Evolutionary conservation across 2,113 vertebrate species (phyloP), one percentile per base, ranked within the genome.

Genomic region (Ivindomyrus marchei): DNA sequence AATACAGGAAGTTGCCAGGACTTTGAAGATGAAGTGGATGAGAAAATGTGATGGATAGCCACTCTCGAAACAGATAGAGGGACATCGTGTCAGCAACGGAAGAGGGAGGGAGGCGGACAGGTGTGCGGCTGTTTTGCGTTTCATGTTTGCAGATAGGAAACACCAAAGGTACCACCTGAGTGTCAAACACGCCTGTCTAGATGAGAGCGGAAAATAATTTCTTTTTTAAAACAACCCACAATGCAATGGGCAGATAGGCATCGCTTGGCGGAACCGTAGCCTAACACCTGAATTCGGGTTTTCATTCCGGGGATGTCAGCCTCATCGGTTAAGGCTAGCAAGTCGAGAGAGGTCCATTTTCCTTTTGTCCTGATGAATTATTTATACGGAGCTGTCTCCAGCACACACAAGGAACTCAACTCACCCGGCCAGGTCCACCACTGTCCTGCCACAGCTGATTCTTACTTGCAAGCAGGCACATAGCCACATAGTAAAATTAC

Each of bases 1-100:
- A 90, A 89, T 46, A 66, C 47, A 19, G 52, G 56, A 90, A 21
- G 85, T 39, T 85, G 84, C 80, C 85, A 39, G 56, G 42, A 87
- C 89, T 86, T 90, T 87, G 85, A 90, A 87, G 85, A 90, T 87
- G 89, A 77, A 87, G 46, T n/a, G 49, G 85, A 87, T 39, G 52
- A 36, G 84, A 87, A 62, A 56, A 47, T 24, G 39, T 90, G 89
- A 90, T 83, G 85, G 85, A 90, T 90, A 50, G 89, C 56, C 58
- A 47, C 89, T 77, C 83, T 88, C 66, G 21, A 19, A 77, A 11
- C 58, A 90, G 89, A 88, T 53, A 49, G 31, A 88, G 85, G 70
- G 86, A 36, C 58, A 17, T 27, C 3, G 24, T 46, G 62, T 87
- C 17, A 19, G 52, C 24, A 17, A 6, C 17, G 70, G 7, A 0